These are phyloP conservation scores for Nerophis lumbriciformis DNA, from an alignment of 2,113 vertebrate genomes.

Conservation along the genomic window DNA sequence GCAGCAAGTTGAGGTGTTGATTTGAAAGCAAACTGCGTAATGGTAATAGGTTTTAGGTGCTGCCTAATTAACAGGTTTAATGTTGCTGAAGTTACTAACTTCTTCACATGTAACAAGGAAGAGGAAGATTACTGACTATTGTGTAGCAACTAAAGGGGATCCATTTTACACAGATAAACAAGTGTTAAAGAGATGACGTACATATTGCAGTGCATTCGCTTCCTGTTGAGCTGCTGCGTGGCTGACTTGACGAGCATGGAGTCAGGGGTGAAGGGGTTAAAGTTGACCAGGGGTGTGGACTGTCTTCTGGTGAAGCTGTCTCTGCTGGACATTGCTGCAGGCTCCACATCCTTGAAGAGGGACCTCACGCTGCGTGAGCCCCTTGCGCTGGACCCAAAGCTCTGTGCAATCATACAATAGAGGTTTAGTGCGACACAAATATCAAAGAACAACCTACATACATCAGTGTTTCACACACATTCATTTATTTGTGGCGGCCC, in stretches of 20 bases:
- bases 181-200: constrained; percentile 54
- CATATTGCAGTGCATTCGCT: constrained; percentile 91
- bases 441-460: background rate
- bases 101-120: no score
- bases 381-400: constrained; percentile 87
- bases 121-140: no score
- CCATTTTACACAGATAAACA: background rate
- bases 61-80: no score
- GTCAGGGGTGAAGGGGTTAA: constrained; percentile 97
- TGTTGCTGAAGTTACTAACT: no score
- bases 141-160: no score
- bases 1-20: background rate
- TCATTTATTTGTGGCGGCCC: no score
- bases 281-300: constrained; percentile 87
- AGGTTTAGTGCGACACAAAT: background rate
- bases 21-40: no score
- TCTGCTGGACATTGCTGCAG: constrained; percentile 62
- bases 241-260: constrained; percentile 87
- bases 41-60: no score
- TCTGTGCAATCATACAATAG: constrained; percentile 62
- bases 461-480: no score
- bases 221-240: constrained; percentile 80
- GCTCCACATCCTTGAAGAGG: constrained; percentile 84
- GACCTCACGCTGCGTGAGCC: constrained; percentile 80
- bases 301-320: constrained; percentile 50